A percentile compares a stretch with the other conserved stretches of the same genome.
phyloP scores from a whole-genome alignment of 2,888 invertebrate genomes.

The Hirtodrosophila alboralis region DNA sequence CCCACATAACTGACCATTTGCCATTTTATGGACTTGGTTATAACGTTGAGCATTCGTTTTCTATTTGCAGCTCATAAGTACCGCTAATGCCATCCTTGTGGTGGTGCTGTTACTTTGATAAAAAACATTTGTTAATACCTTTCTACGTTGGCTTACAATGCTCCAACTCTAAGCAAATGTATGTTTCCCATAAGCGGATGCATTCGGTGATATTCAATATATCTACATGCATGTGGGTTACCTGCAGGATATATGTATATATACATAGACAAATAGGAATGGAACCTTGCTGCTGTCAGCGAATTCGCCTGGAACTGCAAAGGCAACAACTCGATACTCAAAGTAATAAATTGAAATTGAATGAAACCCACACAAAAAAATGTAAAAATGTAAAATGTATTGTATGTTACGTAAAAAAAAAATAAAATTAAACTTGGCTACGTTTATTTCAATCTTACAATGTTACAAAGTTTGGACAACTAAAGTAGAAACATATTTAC shows the following conservation, averaged over 20 bases:
- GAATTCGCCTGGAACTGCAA: slow-evolving; percentile 14
- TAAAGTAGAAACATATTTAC: too few relatives aligned
- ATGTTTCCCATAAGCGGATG: slow-evolving; percentile 12
- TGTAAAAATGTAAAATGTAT: slow-evolving; percentile 11
- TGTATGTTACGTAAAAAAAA: too few relatives aligned
- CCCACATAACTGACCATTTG: neutral
- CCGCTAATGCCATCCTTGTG: slow-evolving; percentile 5
- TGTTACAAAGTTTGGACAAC: too few relatives aligned
- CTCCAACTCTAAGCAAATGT: slow-evolving; percentile 5
- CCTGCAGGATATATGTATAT: neutral
- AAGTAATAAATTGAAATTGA: slow-evolving; percentile 45
- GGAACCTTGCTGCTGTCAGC: slow-evolving; percentile 25
- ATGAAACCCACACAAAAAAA: slow-evolving; percentile 26
- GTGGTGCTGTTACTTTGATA: slow-evolving; percentile 15
- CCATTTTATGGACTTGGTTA: too few relatives aligned
- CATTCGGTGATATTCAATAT: slow-evolving; percentile 38
- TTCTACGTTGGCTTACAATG: slow-evolving; percentile 13
- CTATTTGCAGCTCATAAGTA: neutral
- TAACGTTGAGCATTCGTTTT: slow-evolving; percentile 7
- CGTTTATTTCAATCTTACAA: too few relatives aligned
- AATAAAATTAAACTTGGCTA: too few relatives aligned
- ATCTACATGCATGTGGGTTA: slow-evolving; percentile 28
- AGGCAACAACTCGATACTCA: slow-evolving; percentile 34
- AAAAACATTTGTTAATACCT: slow-evolving; percentile 27
- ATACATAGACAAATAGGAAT: slow-evolving; percentile 2